A percentile compares a stretch with the other conserved stretches of the same genome.
Conservation (phyloP, 2,113 vertebrate species). For the Ctenodactylus gundi region DNA sequence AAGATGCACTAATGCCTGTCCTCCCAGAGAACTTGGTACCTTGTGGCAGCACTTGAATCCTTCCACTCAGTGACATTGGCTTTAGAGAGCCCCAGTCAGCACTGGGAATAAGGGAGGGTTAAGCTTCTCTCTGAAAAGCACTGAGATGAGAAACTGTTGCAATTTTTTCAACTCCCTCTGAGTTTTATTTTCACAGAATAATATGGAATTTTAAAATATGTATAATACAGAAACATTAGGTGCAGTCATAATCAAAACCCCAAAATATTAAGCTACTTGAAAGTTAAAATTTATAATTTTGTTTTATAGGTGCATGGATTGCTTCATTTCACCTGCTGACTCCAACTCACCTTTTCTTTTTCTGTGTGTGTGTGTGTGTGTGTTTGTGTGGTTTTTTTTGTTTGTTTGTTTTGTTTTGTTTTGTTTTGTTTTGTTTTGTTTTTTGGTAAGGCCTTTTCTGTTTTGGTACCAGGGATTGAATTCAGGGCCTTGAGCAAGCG, state of each 20-base stretch:
- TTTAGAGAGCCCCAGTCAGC: background rate
- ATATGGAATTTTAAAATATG: background rate
- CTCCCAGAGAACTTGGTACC: slow-evolving; percentile 26
- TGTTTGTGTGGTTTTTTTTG: too few relatives aligned
- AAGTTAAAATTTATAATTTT: slow-evolving; percentile 3
- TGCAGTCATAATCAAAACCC: background rate
- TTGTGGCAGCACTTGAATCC: background rate
- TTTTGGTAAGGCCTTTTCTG: too few relatives aligned
- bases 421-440: too few relatives aligned
- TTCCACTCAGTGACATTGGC: background rate
- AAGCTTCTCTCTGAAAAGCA: background rate
- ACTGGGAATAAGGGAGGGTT: background rate
- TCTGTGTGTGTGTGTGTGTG: too few relatives aligned
- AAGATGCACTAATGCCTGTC: background rate
- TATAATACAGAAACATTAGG: background rate
- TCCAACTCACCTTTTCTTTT: background rate
- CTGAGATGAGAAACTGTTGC: background rate
- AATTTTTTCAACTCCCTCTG: background rate
- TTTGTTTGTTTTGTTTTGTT: too few relatives aligned
- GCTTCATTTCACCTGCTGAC: background rate
- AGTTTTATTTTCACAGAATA: slow-evolving; percentile 37
- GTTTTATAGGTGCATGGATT: background rate
- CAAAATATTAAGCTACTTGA: background rate
- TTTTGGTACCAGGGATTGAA: too few relatives aligned
- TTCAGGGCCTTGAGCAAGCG: too few relatives aligned